Conservation (phyloP, 2,888 invertebrate genomes). For the Colletes collaris region DNA sequence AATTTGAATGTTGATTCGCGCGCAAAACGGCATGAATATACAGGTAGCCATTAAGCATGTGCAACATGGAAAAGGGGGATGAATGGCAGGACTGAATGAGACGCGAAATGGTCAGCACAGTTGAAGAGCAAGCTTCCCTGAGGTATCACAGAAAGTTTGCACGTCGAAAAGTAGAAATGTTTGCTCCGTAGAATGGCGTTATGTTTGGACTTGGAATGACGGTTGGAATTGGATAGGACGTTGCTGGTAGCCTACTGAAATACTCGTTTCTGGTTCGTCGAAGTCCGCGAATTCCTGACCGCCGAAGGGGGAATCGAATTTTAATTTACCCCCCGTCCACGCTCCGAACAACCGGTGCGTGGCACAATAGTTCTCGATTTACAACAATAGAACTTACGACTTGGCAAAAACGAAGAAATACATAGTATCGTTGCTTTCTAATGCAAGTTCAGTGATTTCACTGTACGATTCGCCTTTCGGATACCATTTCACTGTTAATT, state of each 20-base stretch:
- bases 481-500: too few relatives aligned
- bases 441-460: too few relatives aligned
- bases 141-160: constrained; percentile 74
- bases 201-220: constrained; percentile 83
- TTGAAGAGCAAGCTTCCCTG: constrained; percentile 74
- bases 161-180: constrained; percentile 80
- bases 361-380: too few relatives aligned
- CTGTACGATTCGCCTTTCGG: too few relatives aligned
- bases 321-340: neutral
- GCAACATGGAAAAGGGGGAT: constrained; percentile 61
- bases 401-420: too few relatives aligned
- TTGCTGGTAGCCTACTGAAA: constrained; percentile 49
- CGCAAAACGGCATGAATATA: constrained; percentile 51
- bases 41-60: constrained; percentile 64
- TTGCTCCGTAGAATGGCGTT: constrained; percentile 81
- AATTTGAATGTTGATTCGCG: constrained; percentile 52
- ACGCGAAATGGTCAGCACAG: constrained; percentile 82
- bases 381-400: too few relatives aligned
- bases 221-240: constrained; percentile 79
- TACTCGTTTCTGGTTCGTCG: constrained; percentile 40
- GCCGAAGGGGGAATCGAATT: neutral
- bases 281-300: constrained; percentile 1
- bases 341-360: neutral
- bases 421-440: too few relatives aligned
- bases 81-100: constrained; percentile 79